A percentile compares a stretch with the other conserved stretches of the same genome.
These are phyloP conservation scores for Condylura cristata DNA, from an alignment of 2,113 vertebrate species.

Conservation along the genomic window DNA sequence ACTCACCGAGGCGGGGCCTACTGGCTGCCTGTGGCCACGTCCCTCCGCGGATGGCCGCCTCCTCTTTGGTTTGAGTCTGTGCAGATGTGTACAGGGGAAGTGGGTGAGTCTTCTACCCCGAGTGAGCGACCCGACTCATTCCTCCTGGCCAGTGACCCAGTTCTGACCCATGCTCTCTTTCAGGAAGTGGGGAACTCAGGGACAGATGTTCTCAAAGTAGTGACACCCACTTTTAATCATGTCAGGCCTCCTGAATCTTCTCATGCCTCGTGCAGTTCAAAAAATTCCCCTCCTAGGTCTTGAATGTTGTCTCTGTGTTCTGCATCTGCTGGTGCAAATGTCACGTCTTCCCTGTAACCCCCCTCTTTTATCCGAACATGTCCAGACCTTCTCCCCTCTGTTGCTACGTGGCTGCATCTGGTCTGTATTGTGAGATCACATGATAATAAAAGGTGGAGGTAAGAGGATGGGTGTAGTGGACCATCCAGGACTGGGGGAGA, in stretches of 20 bases:
- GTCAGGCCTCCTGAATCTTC: background rate
- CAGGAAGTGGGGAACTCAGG: background rate
- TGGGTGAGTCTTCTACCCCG: background rate
- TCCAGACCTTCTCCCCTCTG: background rate
- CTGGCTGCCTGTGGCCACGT: background rate
- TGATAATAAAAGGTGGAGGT: background rate
- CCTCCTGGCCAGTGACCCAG: background rate
- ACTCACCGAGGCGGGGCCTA: no score
- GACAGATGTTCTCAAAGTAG: background rate
- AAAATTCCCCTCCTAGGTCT: background rate
- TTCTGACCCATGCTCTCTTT: background rate
- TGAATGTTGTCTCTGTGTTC: background rate
- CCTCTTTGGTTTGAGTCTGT: background rate
- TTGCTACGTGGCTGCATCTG: background rate
- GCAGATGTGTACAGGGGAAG: background rate
- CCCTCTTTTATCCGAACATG: no score
- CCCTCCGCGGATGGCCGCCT: background rate
- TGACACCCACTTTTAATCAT: background rate
- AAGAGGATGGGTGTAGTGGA: background rate
- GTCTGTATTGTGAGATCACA: no score
- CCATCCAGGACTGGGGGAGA: background rate
- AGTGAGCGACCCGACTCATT: accelerated
- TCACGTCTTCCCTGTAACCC: no score
- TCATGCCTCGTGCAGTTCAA: background rate
- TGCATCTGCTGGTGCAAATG: no score